phyloP scores from a whole-genome alignment of 2,797 vertebrate species.

The Podarcis lilfordi region DNA sequence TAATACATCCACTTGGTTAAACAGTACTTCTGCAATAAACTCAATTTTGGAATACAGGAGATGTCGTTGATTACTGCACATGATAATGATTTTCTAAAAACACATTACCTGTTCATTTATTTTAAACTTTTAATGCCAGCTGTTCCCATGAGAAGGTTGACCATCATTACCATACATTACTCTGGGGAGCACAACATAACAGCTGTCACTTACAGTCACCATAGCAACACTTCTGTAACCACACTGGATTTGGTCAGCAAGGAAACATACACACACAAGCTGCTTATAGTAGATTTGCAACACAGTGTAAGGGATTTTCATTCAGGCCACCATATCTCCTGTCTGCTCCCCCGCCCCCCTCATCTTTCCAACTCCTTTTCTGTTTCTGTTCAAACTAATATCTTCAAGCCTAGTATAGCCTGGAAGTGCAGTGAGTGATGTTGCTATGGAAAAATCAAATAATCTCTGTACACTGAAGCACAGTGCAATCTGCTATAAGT shows the following conservation, averaged over 20 bases:
- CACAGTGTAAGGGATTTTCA: constrained; percentile 41
- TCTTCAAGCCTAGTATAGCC: neutral
- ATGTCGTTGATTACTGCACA: constrained; percentile 71
- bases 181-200: constrained; percentile 73
- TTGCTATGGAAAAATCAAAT: constrained; percentile 12
- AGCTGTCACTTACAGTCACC: constrained; percentile 83
- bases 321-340: neutral
- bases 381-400: constrained; percentile 7
- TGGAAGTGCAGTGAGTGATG: neutral
- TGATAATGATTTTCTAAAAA: constrained; percentile 62
- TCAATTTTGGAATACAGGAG: neutral
- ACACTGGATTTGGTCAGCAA: constrained; percentile 51
- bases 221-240: constrained; percentile 81
- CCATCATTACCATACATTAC: constrained; percentile 67
- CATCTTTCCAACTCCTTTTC: neutral
- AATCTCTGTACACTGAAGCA: neutral
- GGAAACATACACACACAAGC: neutral
- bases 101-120: constrained; percentile 65
- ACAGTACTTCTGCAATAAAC: neutral
- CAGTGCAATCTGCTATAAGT: neutral
- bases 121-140: constrained; percentile 61
- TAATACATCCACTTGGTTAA: neutral
- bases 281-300: constrained; percentile 1
- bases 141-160: constrained; percentile 55
- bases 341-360: neutral